A percentile compares a stretch with the other conserved stretches of the same genome.
Evolutionary conservation across 2,113 vertebrate genomes (phyloP).

Genomic region (Ciconia boyciana): DNA sequence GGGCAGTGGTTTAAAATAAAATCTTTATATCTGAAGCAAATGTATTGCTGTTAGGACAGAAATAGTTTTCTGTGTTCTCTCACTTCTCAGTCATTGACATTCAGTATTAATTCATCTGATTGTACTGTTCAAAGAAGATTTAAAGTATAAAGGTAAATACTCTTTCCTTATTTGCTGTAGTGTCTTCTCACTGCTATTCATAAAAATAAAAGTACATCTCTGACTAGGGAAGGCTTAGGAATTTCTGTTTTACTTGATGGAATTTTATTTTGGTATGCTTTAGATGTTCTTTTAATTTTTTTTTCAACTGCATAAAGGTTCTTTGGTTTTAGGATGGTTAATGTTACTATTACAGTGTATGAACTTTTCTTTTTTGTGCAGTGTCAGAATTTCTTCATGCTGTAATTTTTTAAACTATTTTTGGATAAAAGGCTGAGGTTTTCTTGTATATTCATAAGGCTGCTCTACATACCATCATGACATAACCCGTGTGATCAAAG

Average conservation of each 20-base stretch:
- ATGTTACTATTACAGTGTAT: neutral
- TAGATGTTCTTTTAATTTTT: neutral
- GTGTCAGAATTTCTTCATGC: neutral
- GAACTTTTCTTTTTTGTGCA: neutral
- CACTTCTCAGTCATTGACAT: neutral
- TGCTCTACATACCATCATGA: neutral
- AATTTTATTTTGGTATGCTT: neutral
- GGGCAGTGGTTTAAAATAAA: neutral
- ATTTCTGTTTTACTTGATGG: neutral
- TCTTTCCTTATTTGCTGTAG: neutral
- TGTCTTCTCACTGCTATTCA: neutral
- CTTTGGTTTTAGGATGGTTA: neutral
- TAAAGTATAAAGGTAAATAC: neutral
- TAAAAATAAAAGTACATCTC: neutral
- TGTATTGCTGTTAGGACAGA: neutral
- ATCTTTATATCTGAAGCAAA: neutral
- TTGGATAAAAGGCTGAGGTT: neutral
- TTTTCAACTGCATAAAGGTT: neutral
- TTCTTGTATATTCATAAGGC: neutral
- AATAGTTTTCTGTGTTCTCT: neutral
- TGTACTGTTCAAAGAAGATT: neutral
- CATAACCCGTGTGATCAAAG: slow-evolving; percentile 18
- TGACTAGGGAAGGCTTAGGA: neutral
- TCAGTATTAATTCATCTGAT: neutral
- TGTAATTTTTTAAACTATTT: neutral